These are phyloP conservation scores for Protula sp. DNA, from an alignment of 2,888 invertebrate species.

Conservation along the genomic window DNA sequence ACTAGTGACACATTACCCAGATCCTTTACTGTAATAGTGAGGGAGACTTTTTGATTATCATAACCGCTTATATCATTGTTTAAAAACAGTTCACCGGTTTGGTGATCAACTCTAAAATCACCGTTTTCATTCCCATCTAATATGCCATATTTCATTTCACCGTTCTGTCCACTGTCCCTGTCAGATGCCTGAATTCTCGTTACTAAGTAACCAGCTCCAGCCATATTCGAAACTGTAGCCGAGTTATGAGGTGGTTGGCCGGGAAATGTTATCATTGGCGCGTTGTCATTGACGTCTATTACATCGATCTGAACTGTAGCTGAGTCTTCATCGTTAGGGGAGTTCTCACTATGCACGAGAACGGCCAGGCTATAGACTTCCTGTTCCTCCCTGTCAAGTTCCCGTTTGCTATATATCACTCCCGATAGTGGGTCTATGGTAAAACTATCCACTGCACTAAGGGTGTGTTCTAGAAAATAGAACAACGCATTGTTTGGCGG, in stretches of 20 bases:
- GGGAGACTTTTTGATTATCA: not conserved
- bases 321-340: not conserved
- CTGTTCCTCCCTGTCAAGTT: not conserved
- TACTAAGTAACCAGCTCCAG: not conserved
- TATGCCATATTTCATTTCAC: not conserved
- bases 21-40: not conserved
- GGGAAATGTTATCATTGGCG: not conserved
- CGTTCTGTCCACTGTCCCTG: not conserved
- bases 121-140: not conserved
- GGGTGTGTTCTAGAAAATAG: not conserved
- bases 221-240: not conserved
- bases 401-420: not conserved
- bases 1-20: not conserved
- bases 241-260: no score
- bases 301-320: not conserved
- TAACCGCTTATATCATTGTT: not conserved
- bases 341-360: not conserved
- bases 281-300: not conserved
- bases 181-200: not conserved
- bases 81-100: not conserved
- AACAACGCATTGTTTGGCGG: not conserved
- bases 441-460: not conserved
- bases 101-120: not conserved
- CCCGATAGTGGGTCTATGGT: not conserved
- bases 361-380: not conserved